Base-by-base conservation (phyloP, 2,113 vertebrate species). In the Vimba vimba region DNA sequence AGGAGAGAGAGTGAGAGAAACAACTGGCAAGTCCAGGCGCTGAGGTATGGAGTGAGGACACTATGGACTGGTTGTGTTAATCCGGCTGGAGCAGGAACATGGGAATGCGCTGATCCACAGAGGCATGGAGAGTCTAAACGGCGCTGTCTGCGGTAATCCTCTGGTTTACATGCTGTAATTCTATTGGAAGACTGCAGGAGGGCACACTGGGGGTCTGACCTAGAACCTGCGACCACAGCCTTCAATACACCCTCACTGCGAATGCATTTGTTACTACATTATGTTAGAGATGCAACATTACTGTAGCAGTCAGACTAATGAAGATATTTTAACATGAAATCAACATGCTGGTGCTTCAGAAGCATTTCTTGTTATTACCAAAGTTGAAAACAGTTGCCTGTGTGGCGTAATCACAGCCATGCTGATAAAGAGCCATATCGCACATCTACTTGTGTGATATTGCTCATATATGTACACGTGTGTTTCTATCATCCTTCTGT, bases 111-210 rank as follows among this genome's bases (percentile, higher is more conserved):
- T 66, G 87, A 82, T 87, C 86, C 36, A 59, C 36, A 36, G 27
- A 30, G 82, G 85, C 83, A 77, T 17, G 68, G 59, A 62, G 59
- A 86, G 86, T 66, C 6, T 27, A 39, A 81, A 78, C 45, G 25
- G 81, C 57, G 25, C 39, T 60, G 71, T 71, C 27, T 50, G 62
- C 43, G 71, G 73, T 90, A 91, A 91, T 91, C 90, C 87, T 43
- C 19, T 79, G 87, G 59, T 90, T 91, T 90, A 91, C 87, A 90
- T 62, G 66, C 81, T 89, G 88, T 91, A 89, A 89, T 88, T 88
- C 88, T 85, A 77, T 68, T 71, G 71, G 27, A 57, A 82, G 60
- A 82, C 81, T 77, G 77, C 52, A 57, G 52, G 39, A 78, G 62
- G 47, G 77, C 69, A 86, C 66, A 81, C 77, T 69, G 50, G n/a